Percentiles rank a stretch among this genome's conserved stretches.
Conservation (phyloP, 2,113 vertebrate genomes). For the Camelus dromedarius region DNA sequence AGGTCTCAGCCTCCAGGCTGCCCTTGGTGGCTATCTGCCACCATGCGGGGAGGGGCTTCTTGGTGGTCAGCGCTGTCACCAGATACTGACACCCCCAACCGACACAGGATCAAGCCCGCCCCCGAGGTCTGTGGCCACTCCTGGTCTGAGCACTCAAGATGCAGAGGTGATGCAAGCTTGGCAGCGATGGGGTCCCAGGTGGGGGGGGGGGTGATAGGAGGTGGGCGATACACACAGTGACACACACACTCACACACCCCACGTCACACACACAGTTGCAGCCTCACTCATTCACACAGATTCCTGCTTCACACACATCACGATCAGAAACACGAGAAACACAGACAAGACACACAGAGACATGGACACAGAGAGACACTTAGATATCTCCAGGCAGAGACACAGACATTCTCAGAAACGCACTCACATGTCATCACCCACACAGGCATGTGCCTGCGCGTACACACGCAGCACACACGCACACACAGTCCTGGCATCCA, state of each 20-base stretch:
- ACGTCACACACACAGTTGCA: not conserved
- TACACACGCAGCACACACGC: not conserved
- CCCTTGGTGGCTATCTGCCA: not conserved
- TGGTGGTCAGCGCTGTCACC: not conserved
- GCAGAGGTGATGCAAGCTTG: fast-evolving
- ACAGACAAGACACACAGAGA: not conserved
- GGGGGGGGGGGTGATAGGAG: not conserved
- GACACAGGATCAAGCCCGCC: not conserved
- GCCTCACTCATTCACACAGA: not conserved
- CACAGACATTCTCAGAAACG: not conserved
- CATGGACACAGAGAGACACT: not conserved
- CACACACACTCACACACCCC: not conserved
- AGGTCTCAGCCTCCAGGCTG: not conserved
- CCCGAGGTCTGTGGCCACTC: not conserved
- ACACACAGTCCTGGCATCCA: not conserved
- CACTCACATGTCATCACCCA: not conserved
- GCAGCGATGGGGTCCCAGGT: not conserved
- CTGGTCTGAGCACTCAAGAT: not conserved
- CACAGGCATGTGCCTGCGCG: not conserved
- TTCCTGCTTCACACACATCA: not conserved
- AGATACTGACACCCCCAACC: not conserved
- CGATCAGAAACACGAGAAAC: not conserved
- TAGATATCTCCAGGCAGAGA: not conserved
- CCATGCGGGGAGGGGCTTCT: not conserved
- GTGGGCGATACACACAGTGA: too few species aligned